Conservation (phyloP, 2,797 vertebrate genomes). For the Centroberyx gerrardi region DNA sequence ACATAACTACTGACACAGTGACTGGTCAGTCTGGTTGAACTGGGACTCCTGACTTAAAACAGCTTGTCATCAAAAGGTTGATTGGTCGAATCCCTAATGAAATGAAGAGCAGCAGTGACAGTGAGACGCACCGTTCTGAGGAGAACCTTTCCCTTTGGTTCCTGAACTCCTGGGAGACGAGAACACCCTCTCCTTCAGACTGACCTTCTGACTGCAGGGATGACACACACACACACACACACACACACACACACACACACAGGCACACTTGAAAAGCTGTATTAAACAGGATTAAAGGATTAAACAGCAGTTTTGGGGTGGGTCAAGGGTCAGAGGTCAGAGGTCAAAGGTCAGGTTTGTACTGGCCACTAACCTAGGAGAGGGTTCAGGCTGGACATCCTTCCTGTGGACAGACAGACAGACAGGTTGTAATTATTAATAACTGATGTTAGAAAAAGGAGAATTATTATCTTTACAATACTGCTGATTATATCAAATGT, state of each 20-base stretch:
- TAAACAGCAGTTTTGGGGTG: too few relatives aligned
- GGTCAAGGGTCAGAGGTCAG: not conserved
- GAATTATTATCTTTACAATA: too few relatives aligned
- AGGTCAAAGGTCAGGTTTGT: not conserved
- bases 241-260: constrained; percentile 16
- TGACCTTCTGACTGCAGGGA: constrained; percentile 95
- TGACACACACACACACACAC: constrained; percentile 15
- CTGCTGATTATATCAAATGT: too few relatives aligned
- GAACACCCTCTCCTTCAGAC: constrained; percentile 98
- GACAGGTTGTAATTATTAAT: not conserved
- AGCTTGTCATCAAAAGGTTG: too few relatives aligned
- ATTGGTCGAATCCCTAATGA: too few relatives aligned
- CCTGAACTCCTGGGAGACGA: constrained; percentile 95
- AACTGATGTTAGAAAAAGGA: not conserved
- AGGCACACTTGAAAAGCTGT: not conserved
- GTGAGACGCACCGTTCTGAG: constrained; percentile 83
- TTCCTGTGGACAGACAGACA: constrained; percentile 86
- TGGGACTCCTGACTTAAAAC: too few relatives aligned
- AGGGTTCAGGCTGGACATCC: constrained; percentile 93
- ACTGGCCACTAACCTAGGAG: constrained; percentile 90
- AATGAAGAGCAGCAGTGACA: too few relatives aligned
- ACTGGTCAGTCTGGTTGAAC: too few relatives aligned
- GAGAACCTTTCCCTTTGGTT: constrained; percentile 95
- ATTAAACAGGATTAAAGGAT: not conserved
- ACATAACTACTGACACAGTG: too few relatives aligned